Base-by-base conservation (phyloP, 53 echinoderm and acorn worm genomes). In the Luidia sarsii region DNA sequence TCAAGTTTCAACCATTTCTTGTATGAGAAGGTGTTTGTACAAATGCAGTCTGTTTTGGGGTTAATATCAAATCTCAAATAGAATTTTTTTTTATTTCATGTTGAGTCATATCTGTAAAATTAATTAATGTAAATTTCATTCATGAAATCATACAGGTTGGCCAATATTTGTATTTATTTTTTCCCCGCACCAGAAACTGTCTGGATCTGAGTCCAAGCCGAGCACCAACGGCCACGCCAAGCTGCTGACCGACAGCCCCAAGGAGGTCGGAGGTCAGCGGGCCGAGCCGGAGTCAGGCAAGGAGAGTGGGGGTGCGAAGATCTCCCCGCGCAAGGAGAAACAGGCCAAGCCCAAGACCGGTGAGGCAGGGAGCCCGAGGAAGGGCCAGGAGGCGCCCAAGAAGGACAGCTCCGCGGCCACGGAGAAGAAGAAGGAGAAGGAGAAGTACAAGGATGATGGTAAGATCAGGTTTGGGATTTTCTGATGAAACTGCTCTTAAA, bases 151-250 rank as follows among this genome's bases (percentile, higher is more conserved):
- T n/a, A n/a, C n/a, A n/a, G n/a, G n/a, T n/a, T n/a, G n/a, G n/a
- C n/a, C n/a, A n/a, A n/a, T n/a, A n/a, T n/a, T n/a, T n/a, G n/a
- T n/a, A n/a, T n/a, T n/a, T n/a, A n/a, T n/a, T n/a, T n/a, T n/a
- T n/a, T n/a, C n/a, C n/a, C n/a, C n/a, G n/a, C n/a, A n/a, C n/a
- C n/a, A 72, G 72, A 72, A 57, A 72, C 13, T 72, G 34, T 72
- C 72, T 4, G 54, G 23, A 4, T 72, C 72, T 11, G 72, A 72
- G 22, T 36, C 54, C 4, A 72, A 72, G 39, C 72, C 72, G 22
- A 72, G 72, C 72, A 72, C 72, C 22, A 72, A 72, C 5, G 72
- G 72, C 56, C 72, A 72, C 16, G 72, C 55, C 72, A 72, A 72
- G 18, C 39, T 55, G 38, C 72, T 38, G 23, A 1, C 38, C 10